Evolutionary conservation across 1,140 invertebrate species (phyloP).

Genomic region (Papilio dardanus): DNA sequence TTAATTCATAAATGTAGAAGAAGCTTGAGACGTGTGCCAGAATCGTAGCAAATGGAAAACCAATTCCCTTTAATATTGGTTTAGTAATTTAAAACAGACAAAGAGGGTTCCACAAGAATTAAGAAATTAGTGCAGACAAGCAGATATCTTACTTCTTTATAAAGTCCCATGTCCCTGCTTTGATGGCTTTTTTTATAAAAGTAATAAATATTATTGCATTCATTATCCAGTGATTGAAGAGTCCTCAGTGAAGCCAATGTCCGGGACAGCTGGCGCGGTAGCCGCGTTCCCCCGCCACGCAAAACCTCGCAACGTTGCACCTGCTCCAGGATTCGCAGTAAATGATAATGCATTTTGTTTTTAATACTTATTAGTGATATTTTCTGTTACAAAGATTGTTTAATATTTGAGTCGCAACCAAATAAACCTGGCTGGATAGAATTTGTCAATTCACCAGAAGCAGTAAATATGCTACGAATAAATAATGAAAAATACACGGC

Average conservation of each 20-base stretch:
- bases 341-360: background rate
- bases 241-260: conserved; percentile 7
- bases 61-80: too few relatives aligned
- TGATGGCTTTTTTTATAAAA: background rate
- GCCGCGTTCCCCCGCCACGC: background rate
- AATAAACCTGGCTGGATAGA: background rate
- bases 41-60: too few relatives aligned
- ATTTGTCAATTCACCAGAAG: background rate
- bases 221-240: background rate
- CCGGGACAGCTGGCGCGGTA: background rate
- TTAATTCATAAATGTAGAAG: background rate
- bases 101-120: too few relatives aligned
- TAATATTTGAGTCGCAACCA: background rate
- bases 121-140: too few relatives aligned
- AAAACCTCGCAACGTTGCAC: background rate
- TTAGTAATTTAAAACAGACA: too few relatives aligned
- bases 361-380: background rate
- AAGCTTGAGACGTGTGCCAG: background rate
- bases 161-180: too few relatives aligned
- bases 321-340: background rate
- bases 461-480: background rate
- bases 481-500: background rate
- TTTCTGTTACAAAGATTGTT: background rate
- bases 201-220: background rate
- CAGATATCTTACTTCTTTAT: too few relatives aligned